Evolutionary conservation across 2,888 invertebrate species (phyloP).

Genomic region (Drosophila nigricruria): DNA sequence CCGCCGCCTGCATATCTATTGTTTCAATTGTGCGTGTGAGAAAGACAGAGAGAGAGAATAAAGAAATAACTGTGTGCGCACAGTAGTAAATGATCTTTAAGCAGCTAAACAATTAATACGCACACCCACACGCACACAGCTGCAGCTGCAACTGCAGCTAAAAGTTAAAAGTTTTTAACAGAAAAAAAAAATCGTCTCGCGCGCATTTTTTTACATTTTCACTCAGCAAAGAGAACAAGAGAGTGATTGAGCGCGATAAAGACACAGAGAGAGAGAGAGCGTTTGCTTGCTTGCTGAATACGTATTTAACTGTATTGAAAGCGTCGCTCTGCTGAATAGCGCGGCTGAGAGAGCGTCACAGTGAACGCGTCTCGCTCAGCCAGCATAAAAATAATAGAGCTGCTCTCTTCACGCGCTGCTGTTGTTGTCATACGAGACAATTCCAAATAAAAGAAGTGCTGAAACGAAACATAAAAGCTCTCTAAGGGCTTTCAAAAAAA

Average conservation of each 20-base stretch:
- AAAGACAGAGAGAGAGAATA: conserved; percentile 6
- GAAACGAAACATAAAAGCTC: conserved; percentile 47
- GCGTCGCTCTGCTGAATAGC: conserved; percentile 49
- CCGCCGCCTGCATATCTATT: conserved; percentile 11
- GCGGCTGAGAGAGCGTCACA: conserved; percentile 27
- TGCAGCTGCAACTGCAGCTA: conserved; percentile 22
- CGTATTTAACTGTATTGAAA: conserved; percentile 34
- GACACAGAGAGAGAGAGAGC: conserved; percentile 21
- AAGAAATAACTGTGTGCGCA: conserved; percentile 15
- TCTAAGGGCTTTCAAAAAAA: conserved; percentile 23
- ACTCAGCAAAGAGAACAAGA: conserved; percentile 42
- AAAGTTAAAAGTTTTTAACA: conserved; percentile 53
- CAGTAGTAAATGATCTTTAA: conserved; percentile 20
- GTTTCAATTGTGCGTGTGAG: conserved; percentile 29
- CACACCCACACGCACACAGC: conserved; percentile 3
- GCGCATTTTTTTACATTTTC: conserved; percentile 78
- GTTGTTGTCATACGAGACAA: conserved; percentile 32
- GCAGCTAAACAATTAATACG: conserved; percentile 34
- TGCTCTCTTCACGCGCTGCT: conserved; percentile 14
- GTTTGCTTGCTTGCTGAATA: conserved; percentile 48
- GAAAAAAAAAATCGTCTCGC: conserved; percentile 56
- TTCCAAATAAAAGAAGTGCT: conserved; percentile 26
- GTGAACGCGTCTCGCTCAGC: conserved; percentile 18
- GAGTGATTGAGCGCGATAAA: conserved; percentile 18
- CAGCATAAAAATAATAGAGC: conserved; percentile 45